Conservation (phyloP, 2,113 vertebrate species). For the Plestiodon gilberti region DNA sequence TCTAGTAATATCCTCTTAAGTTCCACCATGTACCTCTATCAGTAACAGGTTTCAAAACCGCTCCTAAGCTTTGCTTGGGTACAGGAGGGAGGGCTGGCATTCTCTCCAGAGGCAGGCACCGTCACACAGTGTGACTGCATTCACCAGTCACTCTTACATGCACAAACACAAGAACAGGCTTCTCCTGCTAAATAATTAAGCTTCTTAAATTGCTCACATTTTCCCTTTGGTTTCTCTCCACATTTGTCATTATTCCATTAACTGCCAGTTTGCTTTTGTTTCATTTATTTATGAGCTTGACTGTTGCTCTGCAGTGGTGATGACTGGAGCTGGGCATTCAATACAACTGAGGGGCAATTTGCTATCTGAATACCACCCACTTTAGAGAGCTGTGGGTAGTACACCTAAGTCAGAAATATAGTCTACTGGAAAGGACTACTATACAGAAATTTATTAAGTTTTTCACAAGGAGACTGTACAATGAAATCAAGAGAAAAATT, state of each 20-base stretch:
- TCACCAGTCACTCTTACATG: neutral
- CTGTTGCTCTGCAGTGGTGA: neutral
- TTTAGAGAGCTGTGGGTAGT: neutral
- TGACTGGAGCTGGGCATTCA: neutral
- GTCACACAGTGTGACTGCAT: neutral
- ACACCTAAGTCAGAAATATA: neutral
- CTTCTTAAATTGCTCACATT: conserved; percentile 62
- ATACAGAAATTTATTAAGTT: too few species aligned
- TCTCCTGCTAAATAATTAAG: conserved; percentile 63
- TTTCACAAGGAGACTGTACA: too few species aligned
- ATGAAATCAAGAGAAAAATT: too few species aligned
- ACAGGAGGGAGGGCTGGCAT: neutral
- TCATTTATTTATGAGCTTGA: conserved; percentile 57
- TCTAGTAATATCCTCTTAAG: neutral
- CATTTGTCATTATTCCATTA: conserved; percentile 64
- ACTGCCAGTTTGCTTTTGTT: conserved; percentile 55
- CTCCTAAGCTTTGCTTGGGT: rapidly evolving
- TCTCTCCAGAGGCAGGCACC: neutral
- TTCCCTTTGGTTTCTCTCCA: conserved; percentile 39
- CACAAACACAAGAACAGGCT: conserved; percentile 47
- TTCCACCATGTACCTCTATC: neutral
- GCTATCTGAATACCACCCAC: neutral
- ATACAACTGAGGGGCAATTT: neutral
- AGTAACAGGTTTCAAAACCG: too few species aligned
- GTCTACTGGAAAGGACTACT: neutral